Percentiles rank a stretch among this genome's conserved stretches.
phyloP scores from a whole-genome alignment of 2,888 invertebrate genomes.

The Drosophila gaucha region DNA sequence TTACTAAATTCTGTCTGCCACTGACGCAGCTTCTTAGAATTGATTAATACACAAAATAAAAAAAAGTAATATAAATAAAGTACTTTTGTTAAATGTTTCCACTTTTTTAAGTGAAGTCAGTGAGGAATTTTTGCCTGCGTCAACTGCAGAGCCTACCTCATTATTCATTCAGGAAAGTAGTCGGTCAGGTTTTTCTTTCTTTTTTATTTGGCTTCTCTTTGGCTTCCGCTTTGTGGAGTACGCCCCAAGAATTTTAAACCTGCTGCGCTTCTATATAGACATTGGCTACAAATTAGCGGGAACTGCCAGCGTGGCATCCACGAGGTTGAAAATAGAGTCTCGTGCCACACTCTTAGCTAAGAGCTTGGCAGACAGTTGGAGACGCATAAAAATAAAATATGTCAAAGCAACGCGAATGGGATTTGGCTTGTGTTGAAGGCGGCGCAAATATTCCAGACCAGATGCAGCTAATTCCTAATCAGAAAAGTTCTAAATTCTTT shows the following conservation, averaged over 20 bases:
- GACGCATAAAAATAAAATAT: conserved; percentile 62
- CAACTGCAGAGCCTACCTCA: conserved; percentile 54
- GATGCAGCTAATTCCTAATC: conserved; percentile 17
- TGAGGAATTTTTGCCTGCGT: conserved; percentile 25
- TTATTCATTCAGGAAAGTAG: conserved; percentile 72
- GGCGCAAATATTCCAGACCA: conserved; percentile 19
- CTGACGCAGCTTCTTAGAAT: too few relatives aligned
- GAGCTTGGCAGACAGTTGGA: conserved; percentile 54
- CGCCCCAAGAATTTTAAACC: conserved; percentile 67
- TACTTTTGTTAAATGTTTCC: conserved; percentile 1
- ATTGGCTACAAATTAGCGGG: conserved; percentile 72
- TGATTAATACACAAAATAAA: neutral
- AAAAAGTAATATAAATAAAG: neutral
- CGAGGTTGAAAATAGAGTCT: conserved; percentile 46
- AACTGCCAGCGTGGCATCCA: conserved; percentile 65
- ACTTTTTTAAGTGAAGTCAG: conserved; percentile 1
- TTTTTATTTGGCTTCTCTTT: conserved; percentile 23
- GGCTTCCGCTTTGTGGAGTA: conserved; percentile 62
- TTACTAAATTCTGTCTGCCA: neutral
- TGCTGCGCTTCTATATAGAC: conserved; percentile 19
- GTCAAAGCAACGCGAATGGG: conserved; percentile 58
- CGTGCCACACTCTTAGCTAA: conserved; percentile 7
- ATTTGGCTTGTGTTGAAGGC: conserved; percentile 39
- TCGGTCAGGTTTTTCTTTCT: conserved; percentile 44
- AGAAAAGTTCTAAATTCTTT: conserved; percentile 1